Evolutionary conservation across 2,888 invertebrate species (phyloP).

Genomic region (Zhengitettix transpicula): DNA sequence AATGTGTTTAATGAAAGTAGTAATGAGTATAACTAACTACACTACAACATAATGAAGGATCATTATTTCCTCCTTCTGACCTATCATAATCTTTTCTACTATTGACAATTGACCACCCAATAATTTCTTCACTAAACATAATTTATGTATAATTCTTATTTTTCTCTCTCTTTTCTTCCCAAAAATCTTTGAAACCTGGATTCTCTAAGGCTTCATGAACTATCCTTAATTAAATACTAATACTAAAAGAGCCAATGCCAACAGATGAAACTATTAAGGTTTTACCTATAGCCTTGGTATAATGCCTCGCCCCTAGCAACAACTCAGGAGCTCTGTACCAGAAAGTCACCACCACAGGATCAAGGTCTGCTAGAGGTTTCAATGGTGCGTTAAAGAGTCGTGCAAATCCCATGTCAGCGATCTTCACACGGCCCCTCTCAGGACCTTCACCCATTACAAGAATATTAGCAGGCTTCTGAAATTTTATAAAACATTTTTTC

Average conservation of each 20-base stretch:
- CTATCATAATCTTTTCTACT: too few species aligned
- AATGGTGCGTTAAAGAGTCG: conserved; percentile 93
- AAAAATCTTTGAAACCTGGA: not conserved
- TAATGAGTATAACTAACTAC: too few species aligned
- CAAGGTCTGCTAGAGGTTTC: conserved; percentile 92
- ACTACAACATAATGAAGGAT: too few species aligned
- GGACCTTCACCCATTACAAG: conserved; percentile 98
- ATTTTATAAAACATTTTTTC: conserved; percentile 4
- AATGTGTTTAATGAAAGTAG: too few species aligned
- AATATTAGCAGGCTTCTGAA: conserved; percentile 94
- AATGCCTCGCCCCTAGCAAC: conserved; percentile 85
- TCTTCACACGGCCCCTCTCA: conserved; percentile 91
- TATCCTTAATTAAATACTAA: not conserved
- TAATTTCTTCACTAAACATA: too few species aligned
- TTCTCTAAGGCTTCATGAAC: not conserved
- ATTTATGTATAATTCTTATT: too few species aligned
- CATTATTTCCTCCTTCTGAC: too few species aligned
- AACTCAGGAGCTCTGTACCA: conserved; percentile 98
- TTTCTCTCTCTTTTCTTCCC: not conserved
- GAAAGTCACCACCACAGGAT: conserved; percentile 98
- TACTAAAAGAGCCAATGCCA: not conserved
- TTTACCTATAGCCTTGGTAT: conserved; percentile 89
- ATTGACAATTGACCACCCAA: too few species aligned
- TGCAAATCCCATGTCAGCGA: conserved; percentile 99
- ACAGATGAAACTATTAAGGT: not conserved